Base-by-base conservation (phyloP, 92 coral and sea anemone genomes). In the Chrysogorgia sp. region DNA sequence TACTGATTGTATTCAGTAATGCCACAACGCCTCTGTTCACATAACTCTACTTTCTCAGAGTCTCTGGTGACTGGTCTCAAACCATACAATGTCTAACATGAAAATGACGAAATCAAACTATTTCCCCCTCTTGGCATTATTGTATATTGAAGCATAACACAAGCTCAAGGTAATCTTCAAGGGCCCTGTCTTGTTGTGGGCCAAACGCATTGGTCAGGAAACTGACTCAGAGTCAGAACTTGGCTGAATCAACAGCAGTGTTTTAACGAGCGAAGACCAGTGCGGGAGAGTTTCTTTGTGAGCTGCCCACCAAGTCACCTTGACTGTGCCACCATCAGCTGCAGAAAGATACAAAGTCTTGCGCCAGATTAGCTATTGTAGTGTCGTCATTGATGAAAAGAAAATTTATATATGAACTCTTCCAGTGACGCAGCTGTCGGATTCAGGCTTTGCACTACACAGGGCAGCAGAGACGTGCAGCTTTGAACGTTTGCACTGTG, bases 221-320 rank as follows among this genome's bases (percentile, higher is more conserved):
- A 6, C 43, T 29, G 24, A 63, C 10, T 79, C 79, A 45, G 83
- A 28, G 12, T 79, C 87, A 41, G 86, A 82, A 24, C 71, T 76
- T 67, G 66, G 87, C 50, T 83, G 83, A 40, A 83, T 75, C 76
- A 83, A 13, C 70, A 83, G 47, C 40, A 83, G 62, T 75, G 22
- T 31, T 35, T 76, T 83, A 17, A 82, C 81, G n/a, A 74, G 61
- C 48, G 81, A 31, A 74, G 63, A 82, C 81, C 86, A 82, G 75
- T 37, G 72, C 21, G 82, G 82, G 59, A 82, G 82, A 35, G 77
- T 67, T 20, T 67, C 83, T 76, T 31, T 77, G 83, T 83, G 78
- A 77, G 83, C 61, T 19, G 79, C 83, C 83, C 87, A 83, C 87
- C 87, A 83, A 31, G 72, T 76, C 33, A 76, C 70, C 48, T 76